Percentiles rank a stretch among this genome's conserved stretches.
These are phyloP conservation scores for Empis livida DNA, from an alignment of 2,888 invertebrate species.

Conservation along the genomic window DNA sequence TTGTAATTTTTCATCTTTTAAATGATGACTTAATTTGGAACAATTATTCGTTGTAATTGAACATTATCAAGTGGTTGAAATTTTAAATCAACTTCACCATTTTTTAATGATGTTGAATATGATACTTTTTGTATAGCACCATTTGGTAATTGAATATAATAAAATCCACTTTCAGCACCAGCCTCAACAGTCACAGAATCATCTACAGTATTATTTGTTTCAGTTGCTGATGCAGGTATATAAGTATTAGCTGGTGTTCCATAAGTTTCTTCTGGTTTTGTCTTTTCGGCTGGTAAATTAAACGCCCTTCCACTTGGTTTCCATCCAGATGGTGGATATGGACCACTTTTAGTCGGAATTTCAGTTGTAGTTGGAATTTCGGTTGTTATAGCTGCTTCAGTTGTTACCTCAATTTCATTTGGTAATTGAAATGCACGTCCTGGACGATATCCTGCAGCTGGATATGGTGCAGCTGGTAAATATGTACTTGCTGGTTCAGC, in stretches of 20 bases:
- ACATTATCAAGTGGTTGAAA: neutral
- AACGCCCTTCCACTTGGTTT: neutral
- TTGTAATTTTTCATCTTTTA: too few relatives aligned
- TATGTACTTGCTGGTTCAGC: neutral
- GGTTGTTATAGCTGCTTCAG: neutral
- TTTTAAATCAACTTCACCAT: neutral
- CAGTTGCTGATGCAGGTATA: neutral
- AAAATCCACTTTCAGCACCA: neutral
- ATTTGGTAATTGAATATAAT: conserved; percentile 1
- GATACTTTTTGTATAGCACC: neutral
- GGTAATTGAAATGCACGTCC: neutral
- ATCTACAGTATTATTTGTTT: neutral
- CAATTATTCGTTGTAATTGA: neutral
- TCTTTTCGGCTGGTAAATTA: neutral
- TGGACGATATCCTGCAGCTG: neutral
- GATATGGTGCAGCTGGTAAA: neutral
- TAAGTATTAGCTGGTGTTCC: neutral
- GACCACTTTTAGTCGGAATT: neutral
- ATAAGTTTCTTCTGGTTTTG: neutral
- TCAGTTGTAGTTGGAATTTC: neutral
- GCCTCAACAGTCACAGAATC: too few relatives aligned
- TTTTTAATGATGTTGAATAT: neutral
- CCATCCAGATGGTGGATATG: neutral
- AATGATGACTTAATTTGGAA: too few relatives aligned
- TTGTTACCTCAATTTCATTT: neutral